Evolutionary conservation across 2,113 vertebrate species (phyloP), one percentile per base, ranked within the genome.

Genomic region (Xenus cinereus): DNA sequence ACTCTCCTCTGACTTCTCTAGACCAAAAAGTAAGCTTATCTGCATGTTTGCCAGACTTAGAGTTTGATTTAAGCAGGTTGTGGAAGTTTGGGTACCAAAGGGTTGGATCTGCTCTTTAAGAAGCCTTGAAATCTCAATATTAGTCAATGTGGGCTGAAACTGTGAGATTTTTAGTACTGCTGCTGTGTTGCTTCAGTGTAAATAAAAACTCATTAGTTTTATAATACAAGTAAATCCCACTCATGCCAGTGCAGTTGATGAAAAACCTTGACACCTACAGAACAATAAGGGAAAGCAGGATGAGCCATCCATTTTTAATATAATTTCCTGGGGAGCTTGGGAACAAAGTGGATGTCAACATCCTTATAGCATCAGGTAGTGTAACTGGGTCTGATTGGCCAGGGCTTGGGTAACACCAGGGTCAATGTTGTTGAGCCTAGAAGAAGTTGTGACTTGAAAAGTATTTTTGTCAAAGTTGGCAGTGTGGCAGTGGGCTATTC

Each of bases 181-280:
- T 84, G 59, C 67, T 90, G 10, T 46, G 73, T 76, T 92, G 46
- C 20, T 26, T 71, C 37, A 32, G 37, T 90, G 28, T 80, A 96
- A 94, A 83, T 63, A 93, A 80, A 91, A 86, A 48, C 60, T 77
- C 64, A 74, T 83, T 90, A 90, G 11, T 57, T 94, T 93, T 86
- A 72, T 84, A 88, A 80, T 46, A 43, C 26, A 57, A 79, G 23
- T 77, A 90, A 91, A 92, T 95, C 59, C 37, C 86, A 53, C 54
- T 71, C 35, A 27, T 78, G 72, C 9, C 46, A 51, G 21, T 23
- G 33, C 26, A 56, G 43, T 14, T 74, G 51, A 83, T 90, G 41
- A 84, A 85, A 88, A 72, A 71, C 50, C 20, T 75, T 57, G 43
- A 88, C 53, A 79, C 45, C 81, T 76, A 10, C 17, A 63, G 37